Percentiles rank a stretch among this genome's conserved stretches.
Evolutionary conservation across 2,113 vertebrate genomes (phyloP).

Genomic region (Cheirogaleus medius): DNA sequence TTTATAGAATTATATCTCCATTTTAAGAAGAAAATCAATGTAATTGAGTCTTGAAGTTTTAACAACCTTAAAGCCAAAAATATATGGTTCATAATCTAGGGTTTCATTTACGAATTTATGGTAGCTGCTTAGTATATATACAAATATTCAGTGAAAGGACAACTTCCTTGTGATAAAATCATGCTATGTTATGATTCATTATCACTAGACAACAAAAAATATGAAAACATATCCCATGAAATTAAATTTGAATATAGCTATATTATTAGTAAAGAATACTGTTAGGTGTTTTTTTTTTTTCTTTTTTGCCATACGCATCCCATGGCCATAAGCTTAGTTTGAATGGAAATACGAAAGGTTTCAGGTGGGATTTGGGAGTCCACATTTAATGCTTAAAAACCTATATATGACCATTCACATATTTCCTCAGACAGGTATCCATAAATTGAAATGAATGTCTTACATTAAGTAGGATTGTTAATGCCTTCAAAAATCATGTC

Average conservation of each 20-base stretch:
- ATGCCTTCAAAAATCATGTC: neutral
- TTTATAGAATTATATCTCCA: neutral
- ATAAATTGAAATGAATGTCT: neutral
- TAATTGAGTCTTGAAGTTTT: neutral
- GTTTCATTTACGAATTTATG: neutral
- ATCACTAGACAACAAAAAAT: neutral
- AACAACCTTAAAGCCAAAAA: neutral
- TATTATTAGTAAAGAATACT: neutral
- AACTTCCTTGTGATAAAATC: neutral
- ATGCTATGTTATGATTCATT: neutral
- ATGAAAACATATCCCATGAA: neutral
- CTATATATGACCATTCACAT: neutral
- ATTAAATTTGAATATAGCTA: neutral
- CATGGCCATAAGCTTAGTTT: neutral
- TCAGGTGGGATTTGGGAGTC: neutral
- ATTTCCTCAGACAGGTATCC: neutral
- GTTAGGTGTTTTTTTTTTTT: neutral
- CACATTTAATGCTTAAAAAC: neutral
- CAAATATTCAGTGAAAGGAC: neutral
- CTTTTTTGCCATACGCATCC: neutral
- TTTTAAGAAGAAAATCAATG: conserved; percentile 51
- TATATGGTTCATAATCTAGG: neutral
- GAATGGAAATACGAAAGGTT: neutral
- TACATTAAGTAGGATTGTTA: neutral
- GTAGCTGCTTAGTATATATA: neutral